Evolutionary conservation across 2,888 invertebrate species (phyloP), one percentile per base, ranked within the genome.

Genomic region (Trissolcus japonicus): DNA sequence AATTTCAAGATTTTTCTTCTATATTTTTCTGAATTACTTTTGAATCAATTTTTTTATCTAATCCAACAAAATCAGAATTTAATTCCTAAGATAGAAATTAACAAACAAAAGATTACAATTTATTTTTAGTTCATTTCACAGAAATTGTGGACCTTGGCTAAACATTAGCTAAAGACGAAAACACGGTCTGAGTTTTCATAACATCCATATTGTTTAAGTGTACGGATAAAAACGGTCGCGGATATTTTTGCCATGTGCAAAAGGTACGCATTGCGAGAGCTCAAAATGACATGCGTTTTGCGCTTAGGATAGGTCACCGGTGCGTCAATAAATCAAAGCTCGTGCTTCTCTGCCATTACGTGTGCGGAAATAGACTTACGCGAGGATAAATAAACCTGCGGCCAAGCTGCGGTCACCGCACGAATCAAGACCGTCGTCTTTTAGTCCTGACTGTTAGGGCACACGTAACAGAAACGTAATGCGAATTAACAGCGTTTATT

Each of bases 221-320:
- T 7, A 35, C 2, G 35, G 25, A 25, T 35, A 35, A 35, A 35
- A 35, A 35, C 35, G 11, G 35, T 35, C 50, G n/a, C 3, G 61
- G 48, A 25, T 69, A 69, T 69, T 69, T 71, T 63, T 19, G 57
- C 62, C 19, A 19, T 46, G 13, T 35, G 48, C 40, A 46, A 14
- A 54, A 67, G 3, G 59, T 51, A 53, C 59, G 41, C 13, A 59
- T 29, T 54, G 62, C 57, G 61, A 35, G 19, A 41, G 14, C 55
- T 69, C 40, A 46, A 69, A 69, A 61, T 61, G 55, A 69, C 69
- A 55, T 19, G 63, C 65, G 48, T 57, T 53, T 62, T 56, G 50
- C 53, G 68, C 51, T 78, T 80, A 76, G 78, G 80, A 80, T 78
- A 80, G 81, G 81, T 82, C 82, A 78, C 76, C 78, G 63, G 59